Conservation (phyloP, 1,140 invertebrate genomes). For the Hylyphantes graminicola region DNA sequence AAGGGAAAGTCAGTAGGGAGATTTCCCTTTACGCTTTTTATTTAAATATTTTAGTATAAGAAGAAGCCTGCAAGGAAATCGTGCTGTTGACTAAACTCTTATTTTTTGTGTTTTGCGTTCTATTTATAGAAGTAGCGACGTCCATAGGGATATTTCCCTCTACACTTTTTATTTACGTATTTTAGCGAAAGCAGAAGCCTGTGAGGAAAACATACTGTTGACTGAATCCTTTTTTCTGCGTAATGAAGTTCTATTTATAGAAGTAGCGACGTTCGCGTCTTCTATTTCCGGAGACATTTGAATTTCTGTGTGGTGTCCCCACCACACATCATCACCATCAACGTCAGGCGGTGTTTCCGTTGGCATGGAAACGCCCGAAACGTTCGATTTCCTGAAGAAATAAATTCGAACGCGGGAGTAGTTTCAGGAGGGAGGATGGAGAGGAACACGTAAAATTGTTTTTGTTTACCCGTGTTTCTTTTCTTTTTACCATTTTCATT, state of each 20-base stretch:
- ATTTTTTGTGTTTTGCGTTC: too few relatives aligned
- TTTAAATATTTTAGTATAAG: too few relatives aligned
- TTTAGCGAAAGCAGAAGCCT: too few relatives aligned
- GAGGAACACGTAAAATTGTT: conserved; percentile 1
- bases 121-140: too few relatives aligned
- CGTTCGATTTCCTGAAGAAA: conserved; percentile 28
- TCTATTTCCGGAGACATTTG: conserved; percentile 46
- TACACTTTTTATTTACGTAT: too few relatives aligned
- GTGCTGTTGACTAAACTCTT: too few relatives aligned
- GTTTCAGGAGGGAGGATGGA: conserved; percentile 3
- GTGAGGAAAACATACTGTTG: too few relatives aligned
- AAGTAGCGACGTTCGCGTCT: conserved; percentile 5
- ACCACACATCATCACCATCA: conserved; percentile 46
- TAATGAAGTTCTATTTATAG: conserved; percentile 22
- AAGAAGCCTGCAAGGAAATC: too few relatives aligned
- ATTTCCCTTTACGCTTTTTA: too few relatives aligned
- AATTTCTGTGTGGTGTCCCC: conserved; percentile 21
- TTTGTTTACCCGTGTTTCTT: background rate
- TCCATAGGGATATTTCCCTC: too few relatives aligned
- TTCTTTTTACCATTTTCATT: background rate
- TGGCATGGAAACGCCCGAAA: conserved; percentile 27
- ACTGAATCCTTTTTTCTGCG: too few relatives aligned
- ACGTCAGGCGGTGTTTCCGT: conserved; percentile 34
- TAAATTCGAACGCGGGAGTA: conserved; percentile 38
- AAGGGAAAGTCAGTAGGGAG: too few relatives aligned